phyloP scores from a whole-genome alignment of 2,888 invertebrate species.

The Nomada fabriciana region DNA sequence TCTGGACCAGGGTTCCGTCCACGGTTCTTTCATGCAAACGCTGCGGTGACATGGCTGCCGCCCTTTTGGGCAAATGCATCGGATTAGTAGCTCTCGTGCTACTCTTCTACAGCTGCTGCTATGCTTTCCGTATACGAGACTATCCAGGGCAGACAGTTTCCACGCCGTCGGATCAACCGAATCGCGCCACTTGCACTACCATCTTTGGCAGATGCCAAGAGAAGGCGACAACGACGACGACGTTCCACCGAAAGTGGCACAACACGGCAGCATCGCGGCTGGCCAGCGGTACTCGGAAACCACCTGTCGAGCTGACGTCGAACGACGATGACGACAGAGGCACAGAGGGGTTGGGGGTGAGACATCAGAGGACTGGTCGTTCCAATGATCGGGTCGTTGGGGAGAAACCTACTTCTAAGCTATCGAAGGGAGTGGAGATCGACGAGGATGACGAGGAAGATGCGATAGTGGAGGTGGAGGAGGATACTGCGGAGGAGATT shows the following conservation, averaged over 20 bases:
- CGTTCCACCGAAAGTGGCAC: slow-evolving; percentile 66
- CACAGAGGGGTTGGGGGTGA: slow-evolving; percentile 20
- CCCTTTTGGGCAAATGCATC: slow-evolving; percentile 78
- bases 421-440: slow-evolving; percentile 9
- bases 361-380: slow-evolving; percentile 24
- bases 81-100: slow-evolving; percentile 72
- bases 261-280: slow-evolving; percentile 65
- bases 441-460: slow-evolving; percentile 53
- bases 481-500: slow-evolving; percentile 24
- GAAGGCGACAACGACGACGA: slow-evolving; percentile 51
- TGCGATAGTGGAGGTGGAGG: slow-evolving; percentile 45
- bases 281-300: slow-evolving; percentile 69
- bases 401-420: background rate
- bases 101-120: slow-evolving; percentile 74
- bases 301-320: slow-evolving; percentile 73
- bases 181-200: slow-evolving; percentile 64
- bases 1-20: slow-evolving; percentile 42
- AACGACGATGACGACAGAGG: slow-evolving; percentile 34
- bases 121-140: slow-evolving; percentile 80
- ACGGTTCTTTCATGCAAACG: slow-evolving; percentile 75
- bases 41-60: slow-evolving; percentile 77
- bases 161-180: slow-evolving; percentile 37
- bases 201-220: slow-evolving; percentile 72
- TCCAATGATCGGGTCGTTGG: slow-evolving; percentile 12
- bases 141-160: slow-evolving; percentile 40